These are phyloP conservation scores for Kryptolebias marmoratus DNA, from an alignment of 2,113 vertebrate genomes.

Conservation along the genomic window DNA sequence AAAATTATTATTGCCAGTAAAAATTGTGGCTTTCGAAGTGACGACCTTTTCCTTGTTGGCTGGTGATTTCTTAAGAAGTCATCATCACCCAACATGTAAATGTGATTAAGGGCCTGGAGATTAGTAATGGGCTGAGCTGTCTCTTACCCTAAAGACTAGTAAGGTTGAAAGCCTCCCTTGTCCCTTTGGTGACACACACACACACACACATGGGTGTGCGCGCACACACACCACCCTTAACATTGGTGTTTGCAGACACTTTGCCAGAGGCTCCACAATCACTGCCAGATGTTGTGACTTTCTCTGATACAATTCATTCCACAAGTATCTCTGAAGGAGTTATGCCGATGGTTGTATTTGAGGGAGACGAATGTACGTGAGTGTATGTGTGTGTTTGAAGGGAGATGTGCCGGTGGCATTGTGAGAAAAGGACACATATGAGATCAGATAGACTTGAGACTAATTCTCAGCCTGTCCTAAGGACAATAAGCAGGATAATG, in stretches of 20 bases:
- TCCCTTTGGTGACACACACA: constrained; percentile 47
- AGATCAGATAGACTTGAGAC: constrained; percentile 69
- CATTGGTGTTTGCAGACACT: constrained; percentile 37
- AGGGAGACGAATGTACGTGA: constrained; percentile 62
- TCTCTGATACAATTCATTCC: constrained; percentile 73
- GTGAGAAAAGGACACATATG: constrained; percentile 67
- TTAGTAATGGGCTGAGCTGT: constrained; percentile 56
- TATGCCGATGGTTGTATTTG: constrained; percentile 65
- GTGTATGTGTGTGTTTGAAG: constrained; percentile 17
- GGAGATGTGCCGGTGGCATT: constrained; percentile 56
- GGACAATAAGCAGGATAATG: constrained; percentile 70
- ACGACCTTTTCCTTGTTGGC: constrained; percentile 17
- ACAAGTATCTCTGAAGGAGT: constrained; percentile 76
- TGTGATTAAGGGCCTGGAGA: constrained; percentile 26
- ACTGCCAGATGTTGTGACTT: constrained; percentile 76
- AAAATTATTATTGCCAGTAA: constrained; percentile 25
- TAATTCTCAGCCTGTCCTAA: constrained; percentile 68
- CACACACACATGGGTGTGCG: not conserved
- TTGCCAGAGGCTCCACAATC: constrained; percentile 66
- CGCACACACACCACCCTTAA: too few relatives aligned
- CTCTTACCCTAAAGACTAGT: constrained; percentile 49
- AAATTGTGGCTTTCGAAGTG: constrained; percentile 25
- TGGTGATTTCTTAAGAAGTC: constrained; percentile 25
- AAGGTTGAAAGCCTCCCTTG: constrained; percentile 46
- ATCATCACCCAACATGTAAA: constrained; percentile 20